A percentile compares a stretch with the other conserved stretches of the same genome.
Evolutionary conservation across 1,140 invertebrate genomes (phyloP).

Genomic region (Bombus ignitus): DNA sequence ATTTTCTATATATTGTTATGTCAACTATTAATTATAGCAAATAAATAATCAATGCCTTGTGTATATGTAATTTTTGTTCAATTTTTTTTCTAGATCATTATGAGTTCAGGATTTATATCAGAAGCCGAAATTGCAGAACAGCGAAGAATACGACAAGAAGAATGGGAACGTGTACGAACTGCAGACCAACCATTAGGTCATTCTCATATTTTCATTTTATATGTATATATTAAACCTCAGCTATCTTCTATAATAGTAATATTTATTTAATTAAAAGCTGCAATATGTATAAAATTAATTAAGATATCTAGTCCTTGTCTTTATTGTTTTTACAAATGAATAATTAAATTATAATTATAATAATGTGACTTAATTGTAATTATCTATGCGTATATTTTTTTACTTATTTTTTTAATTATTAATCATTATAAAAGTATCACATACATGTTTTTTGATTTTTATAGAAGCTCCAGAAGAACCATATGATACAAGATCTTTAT

Average conservation of each 20-base stretch:
- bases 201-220: slow-evolving; percentile 19
- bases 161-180: slow-evolving; percentile 96
- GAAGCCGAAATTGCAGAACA: slow-evolving; percentile 93
- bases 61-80: not conserved
- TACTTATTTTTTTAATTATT: not conserved
- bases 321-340: not conserved
- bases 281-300: not conserved
- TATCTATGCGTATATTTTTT: not conserved
- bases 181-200: slow-evolving; percentile 94
- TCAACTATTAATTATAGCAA: not conserved
- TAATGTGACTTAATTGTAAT: not conserved
- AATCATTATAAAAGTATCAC: not conserved
- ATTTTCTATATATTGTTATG: not conserved
- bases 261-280: not conserved
- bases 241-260: not conserved
- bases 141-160: slow-evolving; percentile 91
- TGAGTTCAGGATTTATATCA: slow-evolving; percentile 95
- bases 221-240: not conserved
- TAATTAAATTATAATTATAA: not conserved
- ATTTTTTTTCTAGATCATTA: slow-evolving; percentile 75
- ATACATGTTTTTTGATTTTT: slow-evolving; percentile 20
- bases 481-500: slow-evolving; percentile 92
- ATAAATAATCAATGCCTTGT: not conserved
- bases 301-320: not conserved
- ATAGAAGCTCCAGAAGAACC: slow-evolving; percentile 89